A percentile compares a stretch with the other conserved stretches of the same genome.
phyloP scores from a whole-genome alignment of 2,888 invertebrate genomes.

The Poecilus cupreus region DNA sequence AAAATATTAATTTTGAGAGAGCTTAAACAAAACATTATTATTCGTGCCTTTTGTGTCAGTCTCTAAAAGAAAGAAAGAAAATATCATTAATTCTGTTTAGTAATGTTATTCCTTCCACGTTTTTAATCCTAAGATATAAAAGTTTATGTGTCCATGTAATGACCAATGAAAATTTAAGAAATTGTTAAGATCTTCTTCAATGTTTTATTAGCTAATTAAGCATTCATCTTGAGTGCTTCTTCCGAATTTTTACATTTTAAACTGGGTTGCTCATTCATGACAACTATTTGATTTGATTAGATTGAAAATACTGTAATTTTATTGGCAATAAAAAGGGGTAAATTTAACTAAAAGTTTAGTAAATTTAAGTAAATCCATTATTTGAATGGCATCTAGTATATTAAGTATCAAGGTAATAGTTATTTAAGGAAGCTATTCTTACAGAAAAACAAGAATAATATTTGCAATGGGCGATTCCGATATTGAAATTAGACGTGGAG shows the following conservation, averaged over 20 bases:
- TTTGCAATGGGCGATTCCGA: too few relatives aligned
- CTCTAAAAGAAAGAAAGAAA: slow-evolving; percentile 5
- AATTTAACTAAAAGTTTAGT: too few relatives aligned
- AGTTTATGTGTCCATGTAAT: slow-evolving; percentile 33
- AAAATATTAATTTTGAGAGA: slow-evolving; percentile 3
- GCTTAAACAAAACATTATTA: not conserved
- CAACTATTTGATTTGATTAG: not conserved
- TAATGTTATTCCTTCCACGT: slow-evolving; percentile 33
- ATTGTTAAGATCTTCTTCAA: not conserved
- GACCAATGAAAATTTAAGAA: slow-evolving; percentile 31
- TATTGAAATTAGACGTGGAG: too few relatives aligned
- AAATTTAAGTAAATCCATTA: too few relatives aligned
- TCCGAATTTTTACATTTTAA: not conserved
- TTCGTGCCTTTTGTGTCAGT: slow-evolving; percentile 7
- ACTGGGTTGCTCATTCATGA: too few relatives aligned
- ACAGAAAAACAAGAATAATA: too few relatives aligned
- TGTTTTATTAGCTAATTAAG: slow-evolving; percentile 21
- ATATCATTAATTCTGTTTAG: slow-evolving; percentile 28
- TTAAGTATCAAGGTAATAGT: too few relatives aligned
- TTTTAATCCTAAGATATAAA: slow-evolving; percentile 36
- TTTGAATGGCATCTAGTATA: too few relatives aligned
- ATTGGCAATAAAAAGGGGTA: too few relatives aligned
- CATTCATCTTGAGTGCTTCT: slow-evolving; percentile 10
- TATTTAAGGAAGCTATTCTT: too few relatives aligned
- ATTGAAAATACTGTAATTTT: too few relatives aligned